phyloP scores from a whole-genome alignment of 2,113 vertebrate species.

The Turdus rufiventris region DNA sequence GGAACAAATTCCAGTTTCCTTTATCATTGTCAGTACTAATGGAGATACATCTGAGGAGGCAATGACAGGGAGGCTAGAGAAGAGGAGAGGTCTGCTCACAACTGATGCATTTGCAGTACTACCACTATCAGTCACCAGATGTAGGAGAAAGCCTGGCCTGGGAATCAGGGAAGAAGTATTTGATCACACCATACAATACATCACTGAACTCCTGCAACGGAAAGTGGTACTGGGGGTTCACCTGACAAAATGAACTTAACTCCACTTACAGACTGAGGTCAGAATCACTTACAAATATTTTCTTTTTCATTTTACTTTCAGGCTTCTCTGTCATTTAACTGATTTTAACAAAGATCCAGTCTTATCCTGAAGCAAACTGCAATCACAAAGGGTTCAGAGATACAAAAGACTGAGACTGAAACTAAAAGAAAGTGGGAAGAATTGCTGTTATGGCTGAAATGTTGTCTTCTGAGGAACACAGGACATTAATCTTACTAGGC shows the following conservation, averaged over 20 bases:
- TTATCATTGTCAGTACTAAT: background rate
- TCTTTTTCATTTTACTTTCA: conserved; percentile 10
- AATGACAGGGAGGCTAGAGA: background rate
- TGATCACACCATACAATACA: background rate
- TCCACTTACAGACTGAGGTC: background rate
- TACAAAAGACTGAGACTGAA: background rate
- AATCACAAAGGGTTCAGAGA: background rate
- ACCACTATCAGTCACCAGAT: background rate
- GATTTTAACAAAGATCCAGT: conserved; percentile 23
- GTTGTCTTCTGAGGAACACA: background rate
- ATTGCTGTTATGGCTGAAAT: conserved; percentile 23
- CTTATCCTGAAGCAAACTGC: conserved; percentile 4
- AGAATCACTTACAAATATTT: background rate
- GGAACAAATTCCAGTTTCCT: background rate
- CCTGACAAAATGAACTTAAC: background rate
- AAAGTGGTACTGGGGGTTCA: background rate
- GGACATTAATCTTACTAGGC: conserved; percentile 46
- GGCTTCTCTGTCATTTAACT: background rate
- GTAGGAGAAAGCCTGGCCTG: background rate
- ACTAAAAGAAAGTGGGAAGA: background rate
- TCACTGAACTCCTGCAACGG: background rate
- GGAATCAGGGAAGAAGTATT: conserved; percentile 18
- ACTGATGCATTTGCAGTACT: background rate
- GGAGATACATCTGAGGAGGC: background rate
- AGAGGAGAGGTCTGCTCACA: background rate